Evolutionary conservation across 1,140 invertebrate genomes (phyloP).

Genomic region (Sminthurinus signatus): DNA sequence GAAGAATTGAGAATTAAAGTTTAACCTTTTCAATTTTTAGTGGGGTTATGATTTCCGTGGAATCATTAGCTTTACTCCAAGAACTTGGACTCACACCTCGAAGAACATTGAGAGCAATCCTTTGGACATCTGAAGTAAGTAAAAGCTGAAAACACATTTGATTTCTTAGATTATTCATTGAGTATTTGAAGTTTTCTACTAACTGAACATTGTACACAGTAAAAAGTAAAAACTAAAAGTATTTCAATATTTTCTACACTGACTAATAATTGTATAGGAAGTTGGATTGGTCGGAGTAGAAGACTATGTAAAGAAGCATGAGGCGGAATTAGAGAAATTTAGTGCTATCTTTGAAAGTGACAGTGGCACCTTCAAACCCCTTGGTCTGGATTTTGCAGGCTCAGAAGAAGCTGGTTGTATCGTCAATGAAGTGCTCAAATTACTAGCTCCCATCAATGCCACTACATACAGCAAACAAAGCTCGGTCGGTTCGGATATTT

Average conservation of each 20-base stretch:
- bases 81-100: constrained; percentile 58
- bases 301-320: constrained; percentile 58
- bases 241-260: too few species aligned
- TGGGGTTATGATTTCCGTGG: constrained; percentile 74
- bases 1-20: too few species aligned
- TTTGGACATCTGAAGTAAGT: constrained; percentile 52
- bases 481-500: constrained; percentile 41
- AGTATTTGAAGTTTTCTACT: too few species aligned
- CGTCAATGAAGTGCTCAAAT: constrained; percentile 55
- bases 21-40: constrained; percentile 44
- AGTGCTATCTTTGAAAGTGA: constrained; percentile 28
- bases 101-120: constrained; percentile 64
- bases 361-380: constrained; percentile 47
- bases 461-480: constrained; percentile 25
- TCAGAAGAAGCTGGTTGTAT: constrained; percentile 56
- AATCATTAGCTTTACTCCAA: constrained; percentile 62
- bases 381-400: constrained; percentile 57
- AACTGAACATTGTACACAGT: too few species aligned
- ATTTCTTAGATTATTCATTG: too few species aligned
- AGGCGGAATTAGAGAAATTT: constrained; percentile 49
- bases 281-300: constrained; percentile 59
- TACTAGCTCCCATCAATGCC: constrained; percentile 41
- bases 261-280: too few species aligned
- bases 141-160: too few species aligned
- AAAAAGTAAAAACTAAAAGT: too few species aligned